Conservation (phyloP, 2,888 invertebrate genomes). For the Chironomus riparius region DNA sequence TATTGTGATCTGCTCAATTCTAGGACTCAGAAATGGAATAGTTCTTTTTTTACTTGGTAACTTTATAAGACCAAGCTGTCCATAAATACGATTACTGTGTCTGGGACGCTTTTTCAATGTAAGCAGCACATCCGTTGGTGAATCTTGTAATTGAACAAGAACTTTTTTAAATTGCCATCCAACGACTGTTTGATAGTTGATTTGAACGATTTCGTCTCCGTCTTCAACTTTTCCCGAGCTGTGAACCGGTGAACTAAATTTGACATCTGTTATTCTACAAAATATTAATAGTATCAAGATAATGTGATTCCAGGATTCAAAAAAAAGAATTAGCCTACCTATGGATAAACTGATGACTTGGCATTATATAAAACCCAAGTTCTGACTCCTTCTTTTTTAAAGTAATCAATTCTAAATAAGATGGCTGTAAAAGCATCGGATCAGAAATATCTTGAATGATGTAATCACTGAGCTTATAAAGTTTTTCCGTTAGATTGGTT, state of each 20-base stretch:
- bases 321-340: background rate
- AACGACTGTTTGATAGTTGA: constrained; percentile 62
- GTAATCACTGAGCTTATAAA: constrained; percentile 72
- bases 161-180: constrained; percentile 78
- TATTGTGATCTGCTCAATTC: constrained; percentile 52
- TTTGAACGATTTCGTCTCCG: constrained; percentile 94
- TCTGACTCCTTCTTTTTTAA: constrained; percentile 80
- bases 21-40: constrained; percentile 54
- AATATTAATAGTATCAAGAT: too few species aligned
- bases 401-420: constrained; percentile 78
- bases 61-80: constrained; percentile 56
- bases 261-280: constrained; percentile 70
- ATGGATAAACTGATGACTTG: constrained; percentile 68
- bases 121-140: constrained; percentile 69
- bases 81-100: constrained; percentile 64
- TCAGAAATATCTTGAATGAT: constrained; percentile 81
- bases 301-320: too few species aligned
- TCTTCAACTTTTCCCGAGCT: constrained; percentile 85
- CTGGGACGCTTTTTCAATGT: constrained; percentile 75
- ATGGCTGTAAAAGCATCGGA: constrained; percentile 84
- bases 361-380: constrained; percentile 81
- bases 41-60: constrained; percentile 64
- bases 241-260: constrained; percentile 87
- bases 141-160: constrained; percentile 61
- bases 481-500: constrained; percentile 51